Conservation (phyloP, 2,888 invertebrate genomes). For the Mimas tiliae region DNA sequence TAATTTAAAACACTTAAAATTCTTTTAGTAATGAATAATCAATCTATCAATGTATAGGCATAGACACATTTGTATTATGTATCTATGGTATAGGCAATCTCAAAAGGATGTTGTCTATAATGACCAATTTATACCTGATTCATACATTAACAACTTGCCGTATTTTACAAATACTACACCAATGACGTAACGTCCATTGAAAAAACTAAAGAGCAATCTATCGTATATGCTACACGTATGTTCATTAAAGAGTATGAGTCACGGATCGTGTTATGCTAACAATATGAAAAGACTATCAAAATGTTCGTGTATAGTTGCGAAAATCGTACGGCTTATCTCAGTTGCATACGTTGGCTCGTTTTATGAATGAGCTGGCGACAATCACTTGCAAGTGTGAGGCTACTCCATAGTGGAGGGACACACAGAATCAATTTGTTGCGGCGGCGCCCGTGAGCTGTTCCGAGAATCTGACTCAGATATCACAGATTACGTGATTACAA, state of each 20-base stretch:
- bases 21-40: background rate
- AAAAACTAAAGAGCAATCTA: slow-evolving; percentile 61
- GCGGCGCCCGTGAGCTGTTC: slow-evolving; percentile 51
- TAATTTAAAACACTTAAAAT: background rate
- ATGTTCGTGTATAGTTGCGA: slow-evolving; percentile 46
- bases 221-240: slow-evolving; percentile 50
- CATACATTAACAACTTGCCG: slow-evolving; percentile 48
- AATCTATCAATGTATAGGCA: background rate
- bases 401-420: slow-evolving; percentile 51
- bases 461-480: slow-evolving; percentile 56
- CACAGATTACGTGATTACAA: slow-evolving; percentile 32
- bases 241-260: slow-evolving; percentile 54
- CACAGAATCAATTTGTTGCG: slow-evolving; percentile 54
- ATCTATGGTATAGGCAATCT: background rate
- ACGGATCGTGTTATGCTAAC: slow-evolving; percentile 55
- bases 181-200: slow-evolving; percentile 66
- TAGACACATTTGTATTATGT: no score
- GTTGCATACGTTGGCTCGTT: slow-evolving; percentile 51
- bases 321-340: slow-evolving; percentile 56
- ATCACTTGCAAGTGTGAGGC: slow-evolving; percentile 47
- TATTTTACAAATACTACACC: slow-evolving; percentile 56
- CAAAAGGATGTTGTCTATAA: slow-evolving; percentile 37
- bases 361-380: slow-evolving; percentile 74
- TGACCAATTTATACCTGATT: slow-evolving; percentile 46
- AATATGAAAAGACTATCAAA: slow-evolving; percentile 56